These are phyloP conservation scores for Fopius arisanus DNA, from an alignment of 1,140 invertebrate genomes.

Conservation along the genomic window DNA sequence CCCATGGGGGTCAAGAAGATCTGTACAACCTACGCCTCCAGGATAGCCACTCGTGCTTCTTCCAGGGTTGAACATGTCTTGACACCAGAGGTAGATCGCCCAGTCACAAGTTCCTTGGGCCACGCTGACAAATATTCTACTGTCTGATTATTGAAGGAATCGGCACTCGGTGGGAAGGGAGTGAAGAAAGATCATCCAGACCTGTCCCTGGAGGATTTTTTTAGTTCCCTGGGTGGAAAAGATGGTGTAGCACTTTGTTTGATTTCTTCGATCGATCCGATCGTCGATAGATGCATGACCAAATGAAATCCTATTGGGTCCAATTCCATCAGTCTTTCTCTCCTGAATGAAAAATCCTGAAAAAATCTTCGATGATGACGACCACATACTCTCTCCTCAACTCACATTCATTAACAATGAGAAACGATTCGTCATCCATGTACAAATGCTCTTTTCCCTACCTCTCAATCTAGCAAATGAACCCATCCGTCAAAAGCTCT, in stretches of 20 bases:
- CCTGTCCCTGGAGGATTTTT: background rate
- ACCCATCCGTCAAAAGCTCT: background rate
- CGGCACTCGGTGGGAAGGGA: background rate
- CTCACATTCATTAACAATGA: no score
- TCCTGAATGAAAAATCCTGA: no score
- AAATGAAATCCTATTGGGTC: no score
- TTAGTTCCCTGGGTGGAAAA: background rate
- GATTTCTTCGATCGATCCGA: no score
- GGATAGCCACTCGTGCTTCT: background rate
- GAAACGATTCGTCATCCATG: no score
- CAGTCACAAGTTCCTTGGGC: background rate
- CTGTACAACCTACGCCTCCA: background rate
- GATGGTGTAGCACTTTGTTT: no score
- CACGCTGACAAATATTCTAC: conserved; percentile 33
- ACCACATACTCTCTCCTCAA: no score
- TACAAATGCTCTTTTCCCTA: no score
- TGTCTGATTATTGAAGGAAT: conserved; percentile 14
- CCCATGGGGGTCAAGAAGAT: background rate
- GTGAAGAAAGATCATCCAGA: background rate
- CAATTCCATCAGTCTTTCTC: no score
- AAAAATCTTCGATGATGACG: no score
- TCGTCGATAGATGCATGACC: no score
- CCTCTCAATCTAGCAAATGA: background rate
- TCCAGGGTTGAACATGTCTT: background rate
- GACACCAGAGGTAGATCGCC: background rate